Percentiles rank a stretch among this genome's conserved stretches.
Evolutionary conservation across 2,888 invertebrate genomes (phyloP).

Genomic region (Orthosia gracilis): DNA sequence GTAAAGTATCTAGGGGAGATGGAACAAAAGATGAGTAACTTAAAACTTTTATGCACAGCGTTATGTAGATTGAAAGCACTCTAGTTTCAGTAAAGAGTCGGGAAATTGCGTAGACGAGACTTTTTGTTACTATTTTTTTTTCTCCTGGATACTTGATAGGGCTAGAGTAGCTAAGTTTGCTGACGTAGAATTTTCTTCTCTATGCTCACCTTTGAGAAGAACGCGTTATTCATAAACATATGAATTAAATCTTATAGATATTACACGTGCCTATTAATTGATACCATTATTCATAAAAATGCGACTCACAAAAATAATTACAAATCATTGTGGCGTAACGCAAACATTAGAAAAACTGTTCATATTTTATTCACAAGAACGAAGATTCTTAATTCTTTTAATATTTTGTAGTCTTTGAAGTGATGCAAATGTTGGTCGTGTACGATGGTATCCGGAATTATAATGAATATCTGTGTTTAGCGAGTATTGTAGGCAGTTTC

Average conservation of each 20-base stretch:
- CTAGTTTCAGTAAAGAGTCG: constrained; percentile 45
- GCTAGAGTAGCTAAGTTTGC: background rate
- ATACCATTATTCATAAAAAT: constrained; percentile 1
- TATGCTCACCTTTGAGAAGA: background rate
- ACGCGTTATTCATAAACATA: constrained; percentile 2
- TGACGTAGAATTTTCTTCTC: background rate
- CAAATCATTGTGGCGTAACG: constrained; percentile 17
- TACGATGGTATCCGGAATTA: constrained; percentile 30
- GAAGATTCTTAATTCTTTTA: constrained; percentile 28
- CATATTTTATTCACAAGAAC: constrained; percentile 27
- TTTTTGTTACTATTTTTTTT: constrained; percentile 24
- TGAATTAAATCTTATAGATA: constrained; percentile 8
- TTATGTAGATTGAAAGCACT: constrained; percentile 60
- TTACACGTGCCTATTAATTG: background rate
- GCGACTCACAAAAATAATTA: background rate
- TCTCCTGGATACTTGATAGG: constrained; percentile 9
- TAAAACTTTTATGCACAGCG: constrained; percentile 60
- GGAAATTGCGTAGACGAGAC: constrained; percentile 41
- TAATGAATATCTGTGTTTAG: constrained; percentile 48
- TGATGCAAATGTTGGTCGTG: constrained; percentile 47
- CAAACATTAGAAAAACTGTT: constrained; percentile 44
- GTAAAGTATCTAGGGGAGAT: constrained; percentile 65
- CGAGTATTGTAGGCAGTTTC: constrained; percentile 37
- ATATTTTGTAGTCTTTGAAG: constrained; percentile 44
- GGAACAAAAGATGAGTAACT: constrained; percentile 67